Conservation (phyloP, 2,888 invertebrate genomes). For the Melieria picta region DNA sequence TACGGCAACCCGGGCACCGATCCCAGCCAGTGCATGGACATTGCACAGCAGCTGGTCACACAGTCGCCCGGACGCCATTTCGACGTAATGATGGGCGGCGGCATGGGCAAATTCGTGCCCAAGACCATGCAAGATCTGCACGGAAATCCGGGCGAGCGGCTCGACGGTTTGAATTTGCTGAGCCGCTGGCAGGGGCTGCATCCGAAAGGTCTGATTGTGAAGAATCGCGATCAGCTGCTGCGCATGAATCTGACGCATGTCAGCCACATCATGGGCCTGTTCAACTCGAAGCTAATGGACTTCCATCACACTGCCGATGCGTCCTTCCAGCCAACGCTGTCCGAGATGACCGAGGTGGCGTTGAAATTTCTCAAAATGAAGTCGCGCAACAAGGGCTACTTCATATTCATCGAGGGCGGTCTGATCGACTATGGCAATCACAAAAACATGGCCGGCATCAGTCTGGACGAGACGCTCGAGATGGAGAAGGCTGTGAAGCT, state of each 20-base stretch:
- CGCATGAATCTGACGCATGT: conserved; percentile 63
- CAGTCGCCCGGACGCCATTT: conserved; percentile 75
- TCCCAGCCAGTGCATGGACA: conserved; percentile 71
- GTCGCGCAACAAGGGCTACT: conserved; percentile 66
- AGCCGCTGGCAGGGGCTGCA: conserved; percentile 73
- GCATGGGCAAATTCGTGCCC: conserved; percentile 74
- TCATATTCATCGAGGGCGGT: conserved; percentile 73
- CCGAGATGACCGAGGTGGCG: conserved; percentile 77
- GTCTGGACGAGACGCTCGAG: conserved; percentile 81
- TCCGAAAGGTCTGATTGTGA: conserved; percentile 69
- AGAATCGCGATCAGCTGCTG: conserved; percentile 70
- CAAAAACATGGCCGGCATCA: conserved; percentile 71
- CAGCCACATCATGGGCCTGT: conserved; percentile 70
- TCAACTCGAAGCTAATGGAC: conserved; percentile 67
- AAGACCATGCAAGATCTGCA: conserved; percentile 66
- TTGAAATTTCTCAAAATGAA: conserved; percentile 71
- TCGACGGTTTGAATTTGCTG: conserved; percentile 74
- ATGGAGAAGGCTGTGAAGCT: conserved; percentile 75
- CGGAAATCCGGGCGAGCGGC: conserved; percentile 69
- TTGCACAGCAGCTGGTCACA: conserved; percentile 77
- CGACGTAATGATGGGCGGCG: conserved; percentile 83
- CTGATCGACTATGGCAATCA: conserved; percentile 83
- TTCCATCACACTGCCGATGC: conserved; percentile 68
- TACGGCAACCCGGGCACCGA: conserved; percentile 26
- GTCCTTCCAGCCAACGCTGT: conserved; percentile 61